phyloP scores from a whole-genome alignment of 2,888 invertebrate genomes.

The Diachrysia chrysitis region DNA sequence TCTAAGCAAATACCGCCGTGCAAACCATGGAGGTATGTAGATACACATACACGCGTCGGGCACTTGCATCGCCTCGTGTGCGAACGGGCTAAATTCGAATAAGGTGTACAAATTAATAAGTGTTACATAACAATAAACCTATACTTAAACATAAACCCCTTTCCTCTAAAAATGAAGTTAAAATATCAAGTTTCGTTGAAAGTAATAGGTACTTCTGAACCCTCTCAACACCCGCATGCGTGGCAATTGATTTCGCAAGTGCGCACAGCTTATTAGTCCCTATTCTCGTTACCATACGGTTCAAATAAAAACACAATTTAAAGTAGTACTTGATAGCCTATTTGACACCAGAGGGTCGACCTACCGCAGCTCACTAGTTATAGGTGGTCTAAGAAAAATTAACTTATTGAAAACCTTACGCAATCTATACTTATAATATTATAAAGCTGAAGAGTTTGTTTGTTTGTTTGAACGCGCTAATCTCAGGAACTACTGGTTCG shows the following conservation, averaged over 20 bases:
- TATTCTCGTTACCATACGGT: neutral
- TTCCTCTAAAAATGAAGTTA: neutral
- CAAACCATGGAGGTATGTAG: no score
- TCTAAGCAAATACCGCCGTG: no score
- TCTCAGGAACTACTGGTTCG: no score
- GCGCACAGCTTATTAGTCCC: neutral
- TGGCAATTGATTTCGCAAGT: constrained; percentile 3
- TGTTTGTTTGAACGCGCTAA: no score
- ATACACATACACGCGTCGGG: no score
- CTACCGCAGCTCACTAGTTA: constrained; percentile 47
- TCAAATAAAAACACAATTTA: neutral
- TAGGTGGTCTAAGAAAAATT: constrained; percentile 25
- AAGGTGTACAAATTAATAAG: no score
- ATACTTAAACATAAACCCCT: neutral
- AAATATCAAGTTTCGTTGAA: constrained; percentile 43
- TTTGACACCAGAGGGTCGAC: constrained; percentile 36
- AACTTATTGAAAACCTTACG: neutral
- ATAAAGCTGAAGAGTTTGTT: no score
- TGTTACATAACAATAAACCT: no score
- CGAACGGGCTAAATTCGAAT: no score
- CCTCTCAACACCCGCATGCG: constrained; percentile 49
- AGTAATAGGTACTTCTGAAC: constrained; percentile 29
- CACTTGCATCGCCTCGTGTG: no score
- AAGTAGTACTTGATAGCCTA: constrained; percentile 20
- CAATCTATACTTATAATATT: no score